These are phyloP conservation scores for Carterocephalus palaemon DNA, from an alignment of 2,888 invertebrate genomes.

Conservation along the genomic window DNA sequence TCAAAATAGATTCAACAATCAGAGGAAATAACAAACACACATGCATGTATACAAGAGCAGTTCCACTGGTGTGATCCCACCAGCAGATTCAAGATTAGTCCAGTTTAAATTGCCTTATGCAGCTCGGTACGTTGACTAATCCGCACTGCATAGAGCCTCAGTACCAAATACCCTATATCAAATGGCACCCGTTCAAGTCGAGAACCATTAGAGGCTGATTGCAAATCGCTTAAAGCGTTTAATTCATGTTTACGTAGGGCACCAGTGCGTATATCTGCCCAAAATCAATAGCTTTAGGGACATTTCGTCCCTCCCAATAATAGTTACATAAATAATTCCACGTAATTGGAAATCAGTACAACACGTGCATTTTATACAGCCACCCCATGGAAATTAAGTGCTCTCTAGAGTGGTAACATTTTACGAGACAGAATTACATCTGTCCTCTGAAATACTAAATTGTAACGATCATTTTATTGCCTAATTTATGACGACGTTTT, in stretches of 20 bases:
- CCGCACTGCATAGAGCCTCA: conserved; percentile 47
- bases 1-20: no score
- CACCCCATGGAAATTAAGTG: conserved; percentile 35
- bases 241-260: conserved; percentile 11
- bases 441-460: conserved; percentile 38
- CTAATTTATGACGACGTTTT: conserved; percentile 52
- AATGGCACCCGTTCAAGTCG: conserved; percentile 20
- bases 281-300: conserved; percentile 8
- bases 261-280: not conserved
- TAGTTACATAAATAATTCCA: conserved; percentile 21
- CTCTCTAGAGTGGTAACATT: conserved; percentile 39
- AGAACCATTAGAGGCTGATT: conserved; percentile 19
- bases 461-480: conserved; percentile 48
- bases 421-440: conserved; percentile 42
- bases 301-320: conserved; percentile 11
- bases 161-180: conserved; percentile 25
- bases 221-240: conserved; percentile 14
- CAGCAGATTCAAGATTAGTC: conserved; percentile 46
- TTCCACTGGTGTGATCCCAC: conserved; percentile 36
- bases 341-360: conserved; percentile 41
- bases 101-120: conserved; percentile 51
- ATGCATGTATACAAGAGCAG: conserved; percentile 29
- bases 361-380: conserved; percentile 42
- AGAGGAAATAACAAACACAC: no score
- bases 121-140: conserved; percentile 51